Base-by-base conservation (phyloP, 1,140 invertebrate species). In the Zophobas morio region DNA sequence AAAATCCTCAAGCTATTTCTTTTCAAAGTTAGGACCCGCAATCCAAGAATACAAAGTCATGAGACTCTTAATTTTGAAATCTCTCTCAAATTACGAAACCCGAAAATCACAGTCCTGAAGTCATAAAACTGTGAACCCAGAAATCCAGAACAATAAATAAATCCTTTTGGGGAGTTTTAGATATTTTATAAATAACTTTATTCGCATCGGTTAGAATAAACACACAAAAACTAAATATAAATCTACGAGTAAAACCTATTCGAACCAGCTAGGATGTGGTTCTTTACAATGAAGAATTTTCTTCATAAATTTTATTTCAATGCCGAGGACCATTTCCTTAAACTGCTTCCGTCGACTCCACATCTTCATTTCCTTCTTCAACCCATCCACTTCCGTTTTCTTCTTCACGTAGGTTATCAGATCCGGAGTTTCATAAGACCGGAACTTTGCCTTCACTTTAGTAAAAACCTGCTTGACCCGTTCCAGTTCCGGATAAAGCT, bases 321-420 rank as follows among this genome's bases (percentile, higher is more conserved):
- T 54, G 35, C n/a, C 35, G 1, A 54, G 53, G 4, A 6, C 49
- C 49, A 53, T 53, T 6, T 60, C 56, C n/a, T 35, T 60, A 8
- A 60, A n/a, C n/a, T 35, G 5, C 36, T 60, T 60, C n/a, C 56
- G 56, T 60, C 35, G 35, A 8, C 36, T 36, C 56, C 56, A 60
- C 6, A 60, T 36, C 6, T 4, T 6, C 1, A 37, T 37, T 37
- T 60, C 56, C n/a, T 20, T 60, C 35, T 60, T 37, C 8, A 36
- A 3, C n/a, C 2, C 8, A 20, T 6, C 6, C 35, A 1, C 2
- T 6, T 37, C 35, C 35, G 1, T 1, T 6, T 60, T 60, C 5
- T 20, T 2, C 8, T 37, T 60, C 2, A 60, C 37, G 37, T 60
- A 60, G n/a, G 35, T 36, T 0, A 60, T 0, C 0, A 60, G 34